Conservation (phyloP, 2,113 vertebrate genomes). For the Crypturellus undulatus region DNA sequence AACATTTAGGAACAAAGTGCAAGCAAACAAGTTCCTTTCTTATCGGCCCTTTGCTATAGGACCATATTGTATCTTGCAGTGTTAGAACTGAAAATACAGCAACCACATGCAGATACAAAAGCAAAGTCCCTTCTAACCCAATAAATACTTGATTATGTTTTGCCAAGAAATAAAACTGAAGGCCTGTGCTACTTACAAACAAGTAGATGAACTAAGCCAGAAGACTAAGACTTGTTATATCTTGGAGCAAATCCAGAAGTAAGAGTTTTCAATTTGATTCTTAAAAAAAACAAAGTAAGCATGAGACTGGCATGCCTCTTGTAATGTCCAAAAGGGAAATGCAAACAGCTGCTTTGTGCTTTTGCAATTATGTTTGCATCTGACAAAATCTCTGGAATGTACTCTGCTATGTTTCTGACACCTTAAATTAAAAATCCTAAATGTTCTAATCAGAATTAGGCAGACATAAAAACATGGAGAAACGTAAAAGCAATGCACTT, state of each 20-base stretch:
- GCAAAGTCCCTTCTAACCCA: neutral
- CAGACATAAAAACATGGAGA: neutral
- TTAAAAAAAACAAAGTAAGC: neutral
- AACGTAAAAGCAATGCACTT: neutral
- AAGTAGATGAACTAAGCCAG: neutral
- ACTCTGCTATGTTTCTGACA: neutral
- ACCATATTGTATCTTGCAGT: neutral
- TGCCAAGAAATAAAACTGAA: neutral
- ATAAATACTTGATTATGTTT: neutral
- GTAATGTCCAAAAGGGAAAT: neutral
- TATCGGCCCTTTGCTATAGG: neutral
- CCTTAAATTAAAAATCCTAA: neutral
- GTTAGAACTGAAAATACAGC: neutral
- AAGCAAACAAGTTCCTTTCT: neutral
- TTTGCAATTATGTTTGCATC: neutral
- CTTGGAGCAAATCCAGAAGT: neutral
- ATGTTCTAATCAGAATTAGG: neutral
- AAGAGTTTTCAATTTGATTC: neutral
- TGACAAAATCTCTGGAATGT: neutral
- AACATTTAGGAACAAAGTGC: neutral
- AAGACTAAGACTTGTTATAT: neutral
- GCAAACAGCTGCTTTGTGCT: neutral
- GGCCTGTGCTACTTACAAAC: neutral
- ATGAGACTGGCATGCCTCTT: neutral
- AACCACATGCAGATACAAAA: neutral